These are phyloP conservation scores for Erebia epiphron DNA, from an alignment of 2,888 invertebrate genomes.

Conservation along the genomic window DNA sequence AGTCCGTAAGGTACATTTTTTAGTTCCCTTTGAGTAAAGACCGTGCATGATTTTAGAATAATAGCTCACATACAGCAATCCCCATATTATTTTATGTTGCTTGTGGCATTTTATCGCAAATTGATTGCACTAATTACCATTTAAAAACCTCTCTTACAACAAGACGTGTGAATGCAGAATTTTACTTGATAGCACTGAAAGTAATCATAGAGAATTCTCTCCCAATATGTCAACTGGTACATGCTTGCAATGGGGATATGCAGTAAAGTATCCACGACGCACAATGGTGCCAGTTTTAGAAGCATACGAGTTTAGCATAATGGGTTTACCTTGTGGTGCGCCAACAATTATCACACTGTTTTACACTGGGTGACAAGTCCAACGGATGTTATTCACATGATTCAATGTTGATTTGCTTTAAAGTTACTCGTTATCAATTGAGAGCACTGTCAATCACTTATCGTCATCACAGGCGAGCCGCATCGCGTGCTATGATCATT, in stretches of 20 bases:
- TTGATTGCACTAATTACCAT: constrained; percentile 35
- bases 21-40: background rate
- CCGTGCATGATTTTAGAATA: background rate
- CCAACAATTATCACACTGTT: constrained; percentile 54
- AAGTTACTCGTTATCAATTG: constrained; percentile 62
- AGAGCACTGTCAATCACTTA: constrained; percentile 72
- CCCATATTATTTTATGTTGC: constrained; percentile 34
- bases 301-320: constrained; percentile 69
- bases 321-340: constrained; percentile 74
- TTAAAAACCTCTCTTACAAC: constrained; percentile 34
- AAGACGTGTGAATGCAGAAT: constrained; percentile 23
- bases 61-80: background rate
- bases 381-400: constrained; percentile 59
- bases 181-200: constrained; percentile 24
- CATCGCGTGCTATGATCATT: constrained; percentile 47
- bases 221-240: constrained; percentile 38
- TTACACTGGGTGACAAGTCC: constrained; percentile 48
- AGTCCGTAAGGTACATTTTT: background rate
- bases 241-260: constrained; percentile 40
- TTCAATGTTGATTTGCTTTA: constrained; percentile 50
- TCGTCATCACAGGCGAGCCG: constrained; percentile 68
- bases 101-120: constrained; percentile 38
- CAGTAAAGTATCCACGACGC: constrained; percentile 42
- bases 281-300: constrained; percentile 68
- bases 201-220: constrained; percentile 24